Percentiles rank a stretch among this genome's conserved stretches.
Conservation (phyloP, 2,113 vertebrate genomes). For the Todiramphus saurophagus region DNA sequence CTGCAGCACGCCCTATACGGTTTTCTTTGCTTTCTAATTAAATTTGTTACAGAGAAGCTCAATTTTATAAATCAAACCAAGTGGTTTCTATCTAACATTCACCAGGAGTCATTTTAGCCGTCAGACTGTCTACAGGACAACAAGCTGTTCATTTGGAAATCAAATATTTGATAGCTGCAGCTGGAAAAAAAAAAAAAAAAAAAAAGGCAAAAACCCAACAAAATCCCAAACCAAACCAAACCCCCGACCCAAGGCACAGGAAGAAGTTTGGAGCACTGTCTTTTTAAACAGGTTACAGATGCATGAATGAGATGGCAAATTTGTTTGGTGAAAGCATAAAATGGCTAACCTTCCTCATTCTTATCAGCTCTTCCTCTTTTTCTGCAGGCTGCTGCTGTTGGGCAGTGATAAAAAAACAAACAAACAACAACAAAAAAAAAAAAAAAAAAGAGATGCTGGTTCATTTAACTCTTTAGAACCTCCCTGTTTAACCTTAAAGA, state of each 20-base stretch:
- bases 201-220: neutral
- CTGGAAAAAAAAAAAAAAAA: neutral
- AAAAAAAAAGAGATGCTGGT: constrained; percentile 62
- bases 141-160: neutral
- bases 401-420: constrained; percentile 68
- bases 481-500: neutral
- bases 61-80: neutral
- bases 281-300: constrained; percentile 71
- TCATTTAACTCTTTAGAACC: constrained; percentile 51
- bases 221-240: neutral
- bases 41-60: neutral
- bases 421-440: constrained; percentile 33
- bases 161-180: neutral
- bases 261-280: constrained; percentile 68
- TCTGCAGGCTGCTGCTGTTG: constrained; percentile 86
- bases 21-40: neutral
- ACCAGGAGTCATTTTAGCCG: neutral
- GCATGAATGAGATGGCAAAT: constrained; percentile 56
- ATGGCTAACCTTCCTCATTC: constrained; percentile 95
- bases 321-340: constrained; percentile 59
- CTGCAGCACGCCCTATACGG: neutral
- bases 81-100: neutral
- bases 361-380: constrained; percentile 87
- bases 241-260: constrained; percentile 39
- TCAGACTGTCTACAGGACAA: neutral